phyloP scores from a whole-genome alignment of 2,113 vertebrate genomes.

The Himantopus leucocephalus region DNA sequence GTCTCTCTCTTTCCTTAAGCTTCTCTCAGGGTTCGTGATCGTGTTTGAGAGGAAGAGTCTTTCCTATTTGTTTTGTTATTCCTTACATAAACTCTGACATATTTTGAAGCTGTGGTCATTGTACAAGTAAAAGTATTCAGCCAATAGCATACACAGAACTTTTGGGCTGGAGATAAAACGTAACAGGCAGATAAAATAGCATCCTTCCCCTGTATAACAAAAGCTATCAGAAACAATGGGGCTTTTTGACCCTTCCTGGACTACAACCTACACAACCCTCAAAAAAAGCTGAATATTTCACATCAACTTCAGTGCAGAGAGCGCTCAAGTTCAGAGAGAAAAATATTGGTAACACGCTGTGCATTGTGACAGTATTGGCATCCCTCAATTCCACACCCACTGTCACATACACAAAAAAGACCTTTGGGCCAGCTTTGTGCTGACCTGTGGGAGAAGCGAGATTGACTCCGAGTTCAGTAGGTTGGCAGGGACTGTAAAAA shows the following conservation, averaged over 20 bases:
- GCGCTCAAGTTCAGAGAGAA: not conserved
- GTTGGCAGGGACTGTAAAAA: not conserved
- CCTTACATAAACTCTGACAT: not conserved
- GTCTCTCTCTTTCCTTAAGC: not conserved
- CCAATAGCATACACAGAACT: not conserved
- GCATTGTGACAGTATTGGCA: not conserved
- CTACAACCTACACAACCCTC: not conserved
- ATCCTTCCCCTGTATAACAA: not conserved
- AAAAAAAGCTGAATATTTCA: not conserved
- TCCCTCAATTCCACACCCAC: not conserved
- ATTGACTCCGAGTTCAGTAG: not conserved
- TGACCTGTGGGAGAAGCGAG: not conserved
- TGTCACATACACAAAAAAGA: not conserved
- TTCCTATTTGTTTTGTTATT: not conserved
- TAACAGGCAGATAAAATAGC: not conserved
- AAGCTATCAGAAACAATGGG: fast-evolving
- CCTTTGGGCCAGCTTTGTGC: not conserved
- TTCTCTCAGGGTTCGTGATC: not conserved
- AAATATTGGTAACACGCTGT: fast-evolving
- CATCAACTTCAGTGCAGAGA: not conserved
- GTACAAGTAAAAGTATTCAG: not conserved
- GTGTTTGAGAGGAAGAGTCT: not conserved
- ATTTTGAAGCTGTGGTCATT: not conserved
- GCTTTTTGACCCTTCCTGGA: not conserved
- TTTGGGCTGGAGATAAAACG: not conserved